Evolutionary conservation across 2,888 invertebrate genomes (phyloP), one percentile per base, ranked within the genome.

Genomic region (Apamea epomidion): DNA sequence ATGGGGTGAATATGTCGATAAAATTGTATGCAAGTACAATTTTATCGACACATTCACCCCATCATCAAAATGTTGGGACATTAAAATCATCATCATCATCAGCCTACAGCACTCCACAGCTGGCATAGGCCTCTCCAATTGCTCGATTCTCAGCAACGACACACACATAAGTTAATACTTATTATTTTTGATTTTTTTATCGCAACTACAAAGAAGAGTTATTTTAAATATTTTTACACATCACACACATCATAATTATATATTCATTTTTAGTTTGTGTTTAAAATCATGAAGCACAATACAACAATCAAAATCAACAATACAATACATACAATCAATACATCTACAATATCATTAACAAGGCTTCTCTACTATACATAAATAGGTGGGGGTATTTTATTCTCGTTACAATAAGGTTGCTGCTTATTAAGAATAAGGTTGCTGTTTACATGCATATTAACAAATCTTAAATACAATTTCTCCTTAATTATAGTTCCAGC

Each of bases 1-100:
- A 69, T 69, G 85, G 54, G 69, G 62, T 67, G 1, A 25, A 29
- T 2, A 0, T 79, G 1, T 84, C 82, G 68, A 84, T 82, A 72
- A 21, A 10, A 54, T 62, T 25, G 25, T 48, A n/a, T n/a, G n/a
- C n/a, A n/a, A n/a, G n/a, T n/a, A n/a, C n/a, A n/a, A n/a, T n/a
- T n/a, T n/a, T n/a, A n/a, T n/a, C n/a, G n/a, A n/a, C n/a, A n/a
- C n/a, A n/a, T n/a, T n/a, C n/a, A n/a, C n/a, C n/a, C n/a, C n/a
- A n/a, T n/a, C n/a, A n/a, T n/a, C n/a, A n/a, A n/a, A n/a, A n/a
- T n/a, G n/a, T n/a, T n/a, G 21, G 6, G 7, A 25, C 6, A 45
- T 62, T 45, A 51, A 21, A 8, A 54, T 54, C 21, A n/a, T 25
- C 6, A 32, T 67, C 10, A 29, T 14, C 60, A 60, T n/a, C n/a